phyloP scores from a whole-genome alignment of 2,888 invertebrate genomes.

The Xestia xanthographa region DNA sequence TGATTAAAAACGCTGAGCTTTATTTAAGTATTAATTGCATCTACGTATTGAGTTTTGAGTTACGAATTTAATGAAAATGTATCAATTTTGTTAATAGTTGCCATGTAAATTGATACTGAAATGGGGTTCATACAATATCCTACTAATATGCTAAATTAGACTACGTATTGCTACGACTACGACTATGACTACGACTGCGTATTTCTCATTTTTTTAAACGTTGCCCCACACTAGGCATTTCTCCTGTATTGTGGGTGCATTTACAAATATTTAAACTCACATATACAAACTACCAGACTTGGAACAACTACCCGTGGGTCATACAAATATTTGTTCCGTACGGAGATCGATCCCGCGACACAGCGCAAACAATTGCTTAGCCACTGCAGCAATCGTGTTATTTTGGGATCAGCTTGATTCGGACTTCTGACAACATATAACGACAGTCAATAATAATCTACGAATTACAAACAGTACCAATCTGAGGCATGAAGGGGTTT shows the following conservation, averaged over 20 bases:
- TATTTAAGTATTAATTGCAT: constrained; percentile 28
- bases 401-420: not conserved
- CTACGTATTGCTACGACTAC: no score
- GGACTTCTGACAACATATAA: not conserved
- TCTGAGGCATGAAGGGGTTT: not conserved
- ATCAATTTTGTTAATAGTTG: not conserved
- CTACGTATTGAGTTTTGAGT: constrained; percentile 1
- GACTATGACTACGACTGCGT: no score
- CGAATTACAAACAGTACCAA: not conserved
- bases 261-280: no score
- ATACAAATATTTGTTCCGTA: no score
- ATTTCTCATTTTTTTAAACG: no score
- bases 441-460: not conserved
- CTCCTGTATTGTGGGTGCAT: no score
- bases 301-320: no score
- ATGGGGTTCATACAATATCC: not conserved
- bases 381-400: no score
- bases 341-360: no score
- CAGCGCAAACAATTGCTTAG: no score
- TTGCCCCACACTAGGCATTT: no score
- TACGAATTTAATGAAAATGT: not conserved
- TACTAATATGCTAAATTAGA: not conserved
- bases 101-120: not conserved
- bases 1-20: constrained; percentile 20
- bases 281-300: no score